These are phyloP conservation scores for Coelopa frigida DNA, from an alignment of 1,140 invertebrate genomes.

Conservation along the genomic window DNA sequence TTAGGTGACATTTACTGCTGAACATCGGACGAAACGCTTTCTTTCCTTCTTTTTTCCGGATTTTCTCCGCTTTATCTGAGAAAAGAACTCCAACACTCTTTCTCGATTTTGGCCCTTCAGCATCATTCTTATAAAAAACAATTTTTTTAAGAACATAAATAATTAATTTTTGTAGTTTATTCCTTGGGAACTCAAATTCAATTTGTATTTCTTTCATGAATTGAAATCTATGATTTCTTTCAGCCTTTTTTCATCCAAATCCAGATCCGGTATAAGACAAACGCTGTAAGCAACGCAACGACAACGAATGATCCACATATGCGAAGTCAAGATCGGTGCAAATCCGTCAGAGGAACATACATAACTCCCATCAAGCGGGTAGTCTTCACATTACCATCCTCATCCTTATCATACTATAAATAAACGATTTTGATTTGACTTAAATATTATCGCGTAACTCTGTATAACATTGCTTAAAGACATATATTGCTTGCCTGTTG, in stretches of 20 bases:
- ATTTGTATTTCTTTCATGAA: too few relatives aligned
- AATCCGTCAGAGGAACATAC: constrained; percentile 92
- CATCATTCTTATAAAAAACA: too few relatives aligned
- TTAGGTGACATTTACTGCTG: too few relatives aligned
- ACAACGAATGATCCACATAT: constrained; percentile 10
- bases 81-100: background rate
- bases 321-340: constrained; percentile 30
- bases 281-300: constrained; percentile 8
- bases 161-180: background rate
- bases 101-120: background rate
- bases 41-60: too few relatives aligned
- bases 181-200: too few relatives aligned
- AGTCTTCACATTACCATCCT: constrained; percentile 69
- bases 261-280: constrained; percentile 11
- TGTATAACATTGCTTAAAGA: background rate
- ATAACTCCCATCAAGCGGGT: constrained; percentile 89
- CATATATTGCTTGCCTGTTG: constrained; percentile 51
- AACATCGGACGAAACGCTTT: too few relatives aligned
- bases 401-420: constrained; percentile 74
- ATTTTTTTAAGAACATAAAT: background rate
- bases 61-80: background rate
- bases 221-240: too few relatives aligned
- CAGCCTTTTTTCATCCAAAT: background rate
- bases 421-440: background rate
- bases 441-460: background rate